These are phyloP conservation scores for Drosophila triauraria DNA, from an alignment of 1,140 invertebrate genomes.

Conservation along the genomic window DNA sequence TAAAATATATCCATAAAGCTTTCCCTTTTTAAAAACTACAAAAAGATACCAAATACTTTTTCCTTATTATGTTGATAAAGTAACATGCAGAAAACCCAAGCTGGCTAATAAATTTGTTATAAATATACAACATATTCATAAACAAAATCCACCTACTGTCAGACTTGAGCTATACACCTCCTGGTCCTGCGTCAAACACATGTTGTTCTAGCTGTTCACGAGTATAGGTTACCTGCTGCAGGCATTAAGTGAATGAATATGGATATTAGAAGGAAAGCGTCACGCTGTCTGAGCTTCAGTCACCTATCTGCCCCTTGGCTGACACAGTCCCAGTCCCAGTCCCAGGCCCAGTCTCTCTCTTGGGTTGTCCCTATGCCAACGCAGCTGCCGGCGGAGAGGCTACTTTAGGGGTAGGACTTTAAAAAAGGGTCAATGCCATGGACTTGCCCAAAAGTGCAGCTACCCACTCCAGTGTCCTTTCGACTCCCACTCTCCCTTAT, in stretches of 20 bases:
- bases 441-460: conserved; percentile 23
- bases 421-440: conserved; percentile 48
- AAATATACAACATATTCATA: conserved; percentile 12
- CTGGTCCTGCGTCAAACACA: conserved; percentile 19
- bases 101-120: neutral
- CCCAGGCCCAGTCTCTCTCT: neutral
- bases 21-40: no score
- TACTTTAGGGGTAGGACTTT: conserved; percentile 22
- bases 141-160: conserved; percentile 13
- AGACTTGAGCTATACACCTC: neutral
- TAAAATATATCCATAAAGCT: neutral
- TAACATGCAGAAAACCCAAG: neutral
- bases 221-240: conserved; percentile 16
- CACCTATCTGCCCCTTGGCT: conserved; percentile 1
- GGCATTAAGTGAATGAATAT: conserved; percentile 22
- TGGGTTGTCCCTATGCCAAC: conserved; percentile 46
- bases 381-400: conserved; percentile 51
- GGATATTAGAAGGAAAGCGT: conserved; percentile 41
- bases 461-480: conserved; percentile 1
- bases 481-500: neutral
- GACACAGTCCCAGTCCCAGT: neutral
- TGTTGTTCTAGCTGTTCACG: conserved; percentile 5
- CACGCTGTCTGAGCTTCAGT: conserved; percentile 51
- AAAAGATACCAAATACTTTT: neutral
- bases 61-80: neutral